Conservation (phyloP, 2,113 vertebrate species). For the Corynorhinus townsendii region DNA sequence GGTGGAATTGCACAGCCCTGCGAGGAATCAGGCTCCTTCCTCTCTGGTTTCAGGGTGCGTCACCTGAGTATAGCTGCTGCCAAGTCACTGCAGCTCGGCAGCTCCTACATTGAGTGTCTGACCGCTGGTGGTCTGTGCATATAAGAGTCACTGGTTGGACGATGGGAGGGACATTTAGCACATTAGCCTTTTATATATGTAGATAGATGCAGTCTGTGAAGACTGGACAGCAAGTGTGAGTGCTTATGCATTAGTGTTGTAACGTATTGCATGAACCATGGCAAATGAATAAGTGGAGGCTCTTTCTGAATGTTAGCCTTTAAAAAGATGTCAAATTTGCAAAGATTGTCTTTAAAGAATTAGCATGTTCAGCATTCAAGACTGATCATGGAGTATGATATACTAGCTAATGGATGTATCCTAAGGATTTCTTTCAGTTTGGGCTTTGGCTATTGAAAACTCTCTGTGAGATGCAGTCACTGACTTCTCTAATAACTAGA, state of each 20-base stretch:
- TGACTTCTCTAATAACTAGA: neutral
- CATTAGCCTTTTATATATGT: too few relatives aligned
- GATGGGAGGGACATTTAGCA: too few relatives aligned
- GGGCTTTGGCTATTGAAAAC: neutral
- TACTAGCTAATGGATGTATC: neutral
- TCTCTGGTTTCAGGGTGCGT: too few relatives aligned
- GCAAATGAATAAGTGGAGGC: neutral
- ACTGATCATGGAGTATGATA: neutral
- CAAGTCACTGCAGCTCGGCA: too few relatives aligned
- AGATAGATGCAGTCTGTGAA: neutral
- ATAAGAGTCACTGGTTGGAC: too few relatives aligned
- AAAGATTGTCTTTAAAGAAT: constrained; percentile 46
- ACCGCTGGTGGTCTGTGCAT: too few relatives aligned
- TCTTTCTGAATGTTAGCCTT: neutral
- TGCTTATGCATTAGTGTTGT: neutral
- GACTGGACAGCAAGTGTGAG: neutral
- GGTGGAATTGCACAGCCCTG: too few relatives aligned
- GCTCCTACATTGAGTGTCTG: too few relatives aligned
- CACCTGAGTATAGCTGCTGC: too few relatives aligned
- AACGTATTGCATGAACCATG: neutral
- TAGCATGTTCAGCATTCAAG: neutral
- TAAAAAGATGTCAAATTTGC: constrained; percentile 11
- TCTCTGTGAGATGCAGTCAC: neutral
- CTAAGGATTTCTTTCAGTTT: neutral
- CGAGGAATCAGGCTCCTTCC: too few relatives aligned